Evolutionary conservation across 92 coral and sea anemone genomes (phyloP).

Genomic region (Bergia sp.): DNA sequence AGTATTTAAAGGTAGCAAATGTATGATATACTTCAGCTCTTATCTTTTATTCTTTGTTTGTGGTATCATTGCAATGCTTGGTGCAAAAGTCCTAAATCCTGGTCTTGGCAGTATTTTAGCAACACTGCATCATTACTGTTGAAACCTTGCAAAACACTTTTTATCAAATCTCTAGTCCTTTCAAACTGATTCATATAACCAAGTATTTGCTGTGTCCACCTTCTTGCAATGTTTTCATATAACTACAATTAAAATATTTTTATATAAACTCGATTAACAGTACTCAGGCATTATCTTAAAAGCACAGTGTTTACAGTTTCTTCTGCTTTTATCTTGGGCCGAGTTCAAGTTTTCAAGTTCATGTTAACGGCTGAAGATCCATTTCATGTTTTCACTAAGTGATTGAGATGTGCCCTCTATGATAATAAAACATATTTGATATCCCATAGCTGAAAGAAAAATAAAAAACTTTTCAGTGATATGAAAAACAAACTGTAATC

Average conservation of each 20-base stretch:
- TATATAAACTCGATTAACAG: not conserved
- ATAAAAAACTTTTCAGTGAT: not conserved
- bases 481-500: too few relatives aligned
- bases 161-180: not conserved
- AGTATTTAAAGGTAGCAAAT: not conserved
- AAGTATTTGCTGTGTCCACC: not conserved
- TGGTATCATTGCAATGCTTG: not conserved
- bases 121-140: not conserved
- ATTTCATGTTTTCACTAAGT: not conserved
- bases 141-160: not conserved
- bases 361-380: not conserved
- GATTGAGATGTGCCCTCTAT: constrained; percentile 31
- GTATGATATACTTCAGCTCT: not conserved
- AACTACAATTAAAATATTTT: not conserved
- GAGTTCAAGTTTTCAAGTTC: not conserved
- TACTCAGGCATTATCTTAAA: not conserved
- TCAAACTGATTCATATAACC: not conserved
- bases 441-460: constrained; percentile 76
- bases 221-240: not conserved
- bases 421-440: constrained; percentile 71
- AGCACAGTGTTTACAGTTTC: not conserved
- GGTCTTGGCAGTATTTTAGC: not conserved
- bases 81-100: not conserved
- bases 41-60: not conserved
- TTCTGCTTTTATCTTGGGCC: not conserved